phyloP scores from a whole-genome alignment of 2,888 invertebrate species.

The Steromphala cineraria region DNA sequence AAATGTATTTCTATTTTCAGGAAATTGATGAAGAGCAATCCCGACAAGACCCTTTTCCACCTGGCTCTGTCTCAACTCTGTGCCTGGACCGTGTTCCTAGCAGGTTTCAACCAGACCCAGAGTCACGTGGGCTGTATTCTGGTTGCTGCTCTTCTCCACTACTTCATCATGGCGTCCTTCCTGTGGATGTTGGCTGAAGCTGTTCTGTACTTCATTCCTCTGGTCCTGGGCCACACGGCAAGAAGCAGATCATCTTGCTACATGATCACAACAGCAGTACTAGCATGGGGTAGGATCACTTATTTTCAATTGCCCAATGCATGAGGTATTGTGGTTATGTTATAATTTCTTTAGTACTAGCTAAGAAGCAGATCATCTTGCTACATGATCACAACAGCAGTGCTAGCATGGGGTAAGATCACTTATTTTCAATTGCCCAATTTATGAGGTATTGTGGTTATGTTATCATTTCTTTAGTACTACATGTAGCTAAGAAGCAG shows the following conservation, averaged over 20 bases:
- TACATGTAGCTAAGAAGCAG: no score
- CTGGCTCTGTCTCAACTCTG: slow-evolving; percentile 79
- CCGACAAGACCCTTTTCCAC: slow-evolving; percentile 82
- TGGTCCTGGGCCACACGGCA: slow-evolving; percentile 78
- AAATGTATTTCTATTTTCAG: slow-evolving; percentile 38
- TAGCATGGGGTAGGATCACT: slow-evolving; percentile 79
- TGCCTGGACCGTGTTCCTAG: slow-evolving; percentile 77
- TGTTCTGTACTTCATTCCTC: slow-evolving; percentile 82
- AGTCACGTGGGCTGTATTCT: slow-evolving; percentile 77
- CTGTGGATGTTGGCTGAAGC: slow-evolving; percentile 85
- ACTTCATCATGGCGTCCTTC: slow-evolving; percentile 77
- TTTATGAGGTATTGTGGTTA: no score
- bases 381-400: no score
- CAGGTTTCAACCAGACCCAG: slow-evolving; percentile 66
- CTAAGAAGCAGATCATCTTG: no score
- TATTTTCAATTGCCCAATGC: slow-evolving; percentile 19
- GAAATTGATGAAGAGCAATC: slow-evolving; percentile 80
- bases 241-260: slow-evolving; percentile 78
- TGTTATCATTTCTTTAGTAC: no score
- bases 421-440: no score
- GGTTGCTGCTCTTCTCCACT: slow-evolving; percentile 81
- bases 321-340: no score
- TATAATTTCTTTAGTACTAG: no score
- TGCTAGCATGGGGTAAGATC: no score
- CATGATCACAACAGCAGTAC: slow-evolving; percentile 80